Conservation (phyloP, 2,113 vertebrate species). For the Takifugu flavidus region DNA sequence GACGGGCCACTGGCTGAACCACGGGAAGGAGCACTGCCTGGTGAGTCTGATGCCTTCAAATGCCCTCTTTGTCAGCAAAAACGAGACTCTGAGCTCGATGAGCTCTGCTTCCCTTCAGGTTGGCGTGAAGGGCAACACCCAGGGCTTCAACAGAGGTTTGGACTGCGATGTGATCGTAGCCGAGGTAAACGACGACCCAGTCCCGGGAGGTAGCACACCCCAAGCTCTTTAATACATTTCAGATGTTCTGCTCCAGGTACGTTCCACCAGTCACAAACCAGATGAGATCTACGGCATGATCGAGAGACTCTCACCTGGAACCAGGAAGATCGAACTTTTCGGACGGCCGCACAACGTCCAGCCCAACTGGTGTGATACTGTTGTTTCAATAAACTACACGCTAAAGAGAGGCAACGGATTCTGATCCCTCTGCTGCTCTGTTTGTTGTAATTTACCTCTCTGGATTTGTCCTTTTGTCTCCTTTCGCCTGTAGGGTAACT, state of each 20-base stretch:
- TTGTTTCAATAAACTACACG: neutral
- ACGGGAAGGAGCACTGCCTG: slow-evolving; percentile 92
- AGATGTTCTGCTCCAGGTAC: slow-evolving; percentile 73
- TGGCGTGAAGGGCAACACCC: slow-evolving; percentile 88
- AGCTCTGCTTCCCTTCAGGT: slow-evolving; percentile 70
- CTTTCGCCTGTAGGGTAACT: slow-evolving; percentile 77
- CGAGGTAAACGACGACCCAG: slow-evolving; percentile 72
- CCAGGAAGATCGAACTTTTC: slow-evolving; percentile 89
- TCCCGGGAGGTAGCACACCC: too few species aligned
- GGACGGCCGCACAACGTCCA: slow-evolving; percentile 92
- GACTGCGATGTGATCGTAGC: slow-evolving; percentile 93
- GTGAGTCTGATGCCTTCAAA: slow-evolving; percentile 51
- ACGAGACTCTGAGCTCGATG: neutral
- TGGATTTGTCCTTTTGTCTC: neutral
- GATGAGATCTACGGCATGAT: slow-evolving; percentile 96
- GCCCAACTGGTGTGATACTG: slow-evolving; percentile 81
- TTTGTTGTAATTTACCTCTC: neutral
- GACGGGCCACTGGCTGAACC: slow-evolving; percentile 91
- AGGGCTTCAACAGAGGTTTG: slow-evolving; percentile 90
- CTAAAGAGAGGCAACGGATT: neutral
- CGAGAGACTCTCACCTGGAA: slow-evolving; percentile 88
- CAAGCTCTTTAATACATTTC: too few species aligned
- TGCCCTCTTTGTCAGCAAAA: neutral
- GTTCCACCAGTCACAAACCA: slow-evolving; percentile 92
- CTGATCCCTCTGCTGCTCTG: neutral